Base-by-base conservation (phyloP, 2,113 vertebrate species). In the Crotophaga sulcirostris region DNA sequence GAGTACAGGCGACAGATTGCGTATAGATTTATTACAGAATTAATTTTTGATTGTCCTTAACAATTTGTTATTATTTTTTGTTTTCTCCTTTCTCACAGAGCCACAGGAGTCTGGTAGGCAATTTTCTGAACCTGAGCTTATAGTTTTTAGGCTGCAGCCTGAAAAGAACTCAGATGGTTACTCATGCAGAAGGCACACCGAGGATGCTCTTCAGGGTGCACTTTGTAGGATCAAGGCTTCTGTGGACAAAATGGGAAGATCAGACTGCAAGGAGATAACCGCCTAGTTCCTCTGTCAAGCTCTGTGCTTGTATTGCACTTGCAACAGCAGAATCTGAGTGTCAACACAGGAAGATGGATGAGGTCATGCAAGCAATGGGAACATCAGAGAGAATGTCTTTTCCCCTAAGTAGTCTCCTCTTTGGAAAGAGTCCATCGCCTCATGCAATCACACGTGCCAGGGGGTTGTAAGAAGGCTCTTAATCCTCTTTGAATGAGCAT, bases 1-100 rank as follows among this genome's bases (percentile, higher is more conserved):
- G 88, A 88, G 81, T 93, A 54, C 81, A 85, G 16, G 70, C 56
- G 84, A 93, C 54, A 75, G 89, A 95, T 95, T 96, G 66, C 55
- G 80, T 89, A 91, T 77, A 93, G 76, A 94, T 93, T 93, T 94
- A 92, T 81, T 73, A 73, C 62, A 93, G 95, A 97, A 95, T 87
- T 93, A 82, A 94, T 94, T 96, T 84, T 93, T 95, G 55, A 96
- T 94, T 96, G 70, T 21, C 66, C 42, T 96, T 90, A 93, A 94
- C 2, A 6, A 94, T 91, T 95, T 66, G 29, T 84, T 94, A 29
- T 84, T 52, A 52, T 49, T 51, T 97, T 59, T 96, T 88, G 70
- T 92, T 92, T 95, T 90, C 51, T 93, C 28, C 94, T 75, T 95
- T 91, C 36, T 77, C 73, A 47, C 59, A 82, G 63, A 94, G 33